phyloP scores from a whole-genome alignment of 2,888 invertebrate species.

The Gnatocerus cornutus region DNA sequence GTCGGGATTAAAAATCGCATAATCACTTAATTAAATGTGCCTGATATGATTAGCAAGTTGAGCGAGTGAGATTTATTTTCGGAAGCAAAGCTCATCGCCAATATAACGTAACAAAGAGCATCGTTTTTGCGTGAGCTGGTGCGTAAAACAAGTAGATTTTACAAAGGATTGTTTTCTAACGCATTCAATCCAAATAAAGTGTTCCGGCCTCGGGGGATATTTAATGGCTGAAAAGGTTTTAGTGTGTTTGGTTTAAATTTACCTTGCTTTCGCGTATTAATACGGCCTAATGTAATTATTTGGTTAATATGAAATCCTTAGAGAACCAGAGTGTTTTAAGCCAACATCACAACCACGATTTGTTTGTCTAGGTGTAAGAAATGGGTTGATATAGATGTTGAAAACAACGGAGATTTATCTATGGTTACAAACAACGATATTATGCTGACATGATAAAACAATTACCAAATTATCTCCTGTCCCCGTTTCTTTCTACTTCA shows the following conservation, averaged over 20 bases:
- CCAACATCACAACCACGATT: slow-evolving; percentile 21
- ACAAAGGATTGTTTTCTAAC: slow-evolving; percentile 55
- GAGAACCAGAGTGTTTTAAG: slow-evolving; percentile 34
- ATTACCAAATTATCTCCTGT: slow-evolving; percentile 39
- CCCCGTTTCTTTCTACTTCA: slow-evolving; percentile 25
- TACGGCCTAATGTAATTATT: slow-evolving; percentile 53
- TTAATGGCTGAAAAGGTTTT: slow-evolving; percentile 56
- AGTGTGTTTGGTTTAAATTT: slow-evolving; percentile 54
- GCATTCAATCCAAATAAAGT: slow-evolving; percentile 57
- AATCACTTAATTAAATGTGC: neutral
- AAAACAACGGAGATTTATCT: slow-evolving; percentile 7
- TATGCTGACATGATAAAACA: slow-evolving; percentile 41
- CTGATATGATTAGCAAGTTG: neutral
- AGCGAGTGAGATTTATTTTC: slow-evolving; percentile 8
- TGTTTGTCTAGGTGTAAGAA: slow-evolving; percentile 7
- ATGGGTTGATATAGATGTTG: slow-evolving; percentile 4
- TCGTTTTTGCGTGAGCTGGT: slow-evolving; percentile 36
- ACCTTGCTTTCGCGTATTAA: slow-evolving; percentile 48
- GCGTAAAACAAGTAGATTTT: slow-evolving; percentile 53
- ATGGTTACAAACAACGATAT: slow-evolving; percentile 6
- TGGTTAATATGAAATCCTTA: slow-evolving; percentile 50
- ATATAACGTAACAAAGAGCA: slow-evolving; percentile 26
- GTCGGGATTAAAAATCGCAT: neutral
- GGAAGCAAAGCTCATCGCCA: slow-evolving; percentile 2
- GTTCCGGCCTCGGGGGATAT: slow-evolving; percentile 54